phyloP scores from a whole-genome alignment of 2,113 vertebrate species.

The Gopherus evgoodei region DNA sequence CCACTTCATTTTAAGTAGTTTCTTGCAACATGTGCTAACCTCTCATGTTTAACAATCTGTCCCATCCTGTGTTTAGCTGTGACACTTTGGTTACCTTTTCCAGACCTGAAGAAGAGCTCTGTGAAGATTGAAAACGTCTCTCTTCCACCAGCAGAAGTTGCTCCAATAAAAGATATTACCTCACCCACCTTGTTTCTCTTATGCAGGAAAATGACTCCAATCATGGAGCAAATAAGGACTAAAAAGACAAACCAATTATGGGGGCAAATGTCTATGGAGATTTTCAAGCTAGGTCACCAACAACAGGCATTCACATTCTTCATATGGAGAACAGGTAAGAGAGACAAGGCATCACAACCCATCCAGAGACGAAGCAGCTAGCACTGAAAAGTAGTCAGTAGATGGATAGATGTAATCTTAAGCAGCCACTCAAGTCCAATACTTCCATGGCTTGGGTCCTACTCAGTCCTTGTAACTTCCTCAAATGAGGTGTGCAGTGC shows the following conservation, averaged over 20 bases:
- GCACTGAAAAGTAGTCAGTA: slow-evolving; percentile 29
- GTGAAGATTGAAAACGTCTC: neutral
- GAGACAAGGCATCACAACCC: slow-evolving; percentile 16
- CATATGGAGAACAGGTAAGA: neutral
- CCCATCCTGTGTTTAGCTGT: neutral
- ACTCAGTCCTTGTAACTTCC: neutral
- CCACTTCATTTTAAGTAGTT: neutral
- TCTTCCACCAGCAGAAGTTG: neutral
- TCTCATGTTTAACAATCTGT: neutral
- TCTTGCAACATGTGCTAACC: neutral
- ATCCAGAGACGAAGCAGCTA: slow-evolving; percentile 49
- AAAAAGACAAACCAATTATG: neutral
- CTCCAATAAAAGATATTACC: neutral
- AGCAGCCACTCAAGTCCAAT: slow-evolving; percentile 10
- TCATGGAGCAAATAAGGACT: neutral
- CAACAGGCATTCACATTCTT: slow-evolving; percentile 38
- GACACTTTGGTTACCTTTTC: neutral
- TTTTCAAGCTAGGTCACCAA: slow-evolving; percentile 12
- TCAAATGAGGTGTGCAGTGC: neutral
- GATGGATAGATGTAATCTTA: neutral
- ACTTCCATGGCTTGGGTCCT: neutral
- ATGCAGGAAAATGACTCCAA: slow-evolving; percentile 33
- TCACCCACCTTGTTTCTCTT: neutral
- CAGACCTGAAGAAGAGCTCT: neutral
- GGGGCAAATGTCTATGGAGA: neutral